Evolutionary conservation across 2,888 invertebrate genomes (phyloP).

Genomic region (Coronaproctus castanopsis): DNA sequence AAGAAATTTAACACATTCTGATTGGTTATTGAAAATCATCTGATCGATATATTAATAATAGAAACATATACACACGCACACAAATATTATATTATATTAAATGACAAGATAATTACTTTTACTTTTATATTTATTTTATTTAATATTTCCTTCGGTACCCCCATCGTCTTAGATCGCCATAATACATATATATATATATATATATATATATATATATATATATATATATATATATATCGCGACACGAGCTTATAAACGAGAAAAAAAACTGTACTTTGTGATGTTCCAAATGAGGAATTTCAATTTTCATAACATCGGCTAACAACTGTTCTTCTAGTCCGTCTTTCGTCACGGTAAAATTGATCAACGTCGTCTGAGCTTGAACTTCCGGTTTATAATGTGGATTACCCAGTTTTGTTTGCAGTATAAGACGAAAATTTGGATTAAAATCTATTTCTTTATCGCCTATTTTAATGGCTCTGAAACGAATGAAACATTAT

Average conservation of each 20-base stretch:
- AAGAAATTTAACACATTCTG: too few relatives aligned
- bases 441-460: constrained; percentile 76
- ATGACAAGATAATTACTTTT: too few relatives aligned
- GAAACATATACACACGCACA: too few relatives aligned
- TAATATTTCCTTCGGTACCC: too few relatives aligned
- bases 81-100: too few relatives aligned
- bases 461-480: constrained; percentile 65
- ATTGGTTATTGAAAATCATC: too few relatives aligned
- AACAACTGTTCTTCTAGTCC: constrained; percentile 82
- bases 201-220: too few relatives aligned
- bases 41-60: too few relatives aligned
- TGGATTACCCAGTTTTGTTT: constrained; percentile 85
- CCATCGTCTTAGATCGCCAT: too few relatives aligned
- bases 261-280: constrained; percentile 33
- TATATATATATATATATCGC: too few relatives aligned
- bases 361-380: constrained; percentile 84
- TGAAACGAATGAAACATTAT: constrained; percentile 19
- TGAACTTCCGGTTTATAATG: constrained; percentile 95
- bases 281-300: constrained; percentile 73
- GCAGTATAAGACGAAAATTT: constrained; percentile 61
- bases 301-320: constrained; percentile 81
- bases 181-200: too few relatives aligned
- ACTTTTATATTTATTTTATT: too few relatives aligned
- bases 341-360: constrained; percentile 84
- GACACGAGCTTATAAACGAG: not conserved